These are phyloP conservation scores for Eptatretus atami DNA, from an alignment of 2,797 vertebrate genomes.

Conservation along the genomic window DNA sequence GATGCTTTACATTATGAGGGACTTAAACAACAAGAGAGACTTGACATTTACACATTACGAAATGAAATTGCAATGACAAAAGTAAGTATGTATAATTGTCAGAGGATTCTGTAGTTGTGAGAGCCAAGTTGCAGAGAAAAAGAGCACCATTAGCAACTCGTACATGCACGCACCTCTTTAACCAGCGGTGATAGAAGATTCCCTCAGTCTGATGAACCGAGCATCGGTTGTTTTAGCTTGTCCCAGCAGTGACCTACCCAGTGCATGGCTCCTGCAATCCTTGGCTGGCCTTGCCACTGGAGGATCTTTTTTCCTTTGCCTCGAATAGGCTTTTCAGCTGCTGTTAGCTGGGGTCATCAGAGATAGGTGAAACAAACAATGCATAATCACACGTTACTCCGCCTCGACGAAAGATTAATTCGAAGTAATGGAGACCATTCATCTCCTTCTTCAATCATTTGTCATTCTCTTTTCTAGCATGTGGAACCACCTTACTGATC, in stretches of 20 bases:
- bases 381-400: not conserved
- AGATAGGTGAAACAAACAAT: not conserved
- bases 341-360: conserved; percentile 26
- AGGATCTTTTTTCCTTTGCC: conserved; percentile 22
- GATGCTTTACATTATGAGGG: too few species aligned
- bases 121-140: too few species aligned
- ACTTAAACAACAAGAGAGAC: too few species aligned
- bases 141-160: too few species aligned
- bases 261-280: conserved; percentile 37
- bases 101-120: too few species aligned
- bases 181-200: conserved; percentile 23
- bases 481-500: too few species aligned
- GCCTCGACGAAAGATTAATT: not conserved
- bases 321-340: conserved; percentile 25
- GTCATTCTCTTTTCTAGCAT: too few species aligned
- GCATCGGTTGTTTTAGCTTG: conserved; percentile 30
- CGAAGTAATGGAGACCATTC: too few species aligned
- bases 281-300: conserved; percentile 36
- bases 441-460: too few species aligned
- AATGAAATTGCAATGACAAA: too few species aligned
- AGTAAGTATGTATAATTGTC: too few species aligned
- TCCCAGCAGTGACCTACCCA: conserved; percentile 35
- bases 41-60: too few species aligned
- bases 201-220: conserved; percentile 33
- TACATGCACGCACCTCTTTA: conserved; percentile 16